Percentiles rank a stretch among this genome's conserved stretches.
phyloP scores from a whole-genome alignment of 2,888 invertebrate species.

The Plemyria rubiginata region DNA sequence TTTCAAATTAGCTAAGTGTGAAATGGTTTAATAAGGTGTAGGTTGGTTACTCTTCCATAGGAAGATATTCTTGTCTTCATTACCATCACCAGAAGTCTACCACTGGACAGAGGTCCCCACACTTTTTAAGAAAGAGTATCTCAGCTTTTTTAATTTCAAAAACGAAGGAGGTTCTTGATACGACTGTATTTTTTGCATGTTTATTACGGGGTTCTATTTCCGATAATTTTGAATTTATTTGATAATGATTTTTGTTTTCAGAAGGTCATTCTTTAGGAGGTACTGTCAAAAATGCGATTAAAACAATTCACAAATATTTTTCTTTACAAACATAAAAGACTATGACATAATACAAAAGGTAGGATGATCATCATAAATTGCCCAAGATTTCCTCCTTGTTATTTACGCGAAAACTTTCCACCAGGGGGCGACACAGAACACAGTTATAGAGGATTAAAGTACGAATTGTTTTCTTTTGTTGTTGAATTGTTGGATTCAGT shows the following conservation, averaged over 20 bases:
- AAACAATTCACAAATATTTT: neutral
- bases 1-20: constrained; percentile 20
- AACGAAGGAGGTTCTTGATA: too few species aligned
- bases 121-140: too few species aligned
- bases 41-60: neutral
- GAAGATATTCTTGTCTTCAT: neutral
- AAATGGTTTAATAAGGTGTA: constrained; percentile 19
- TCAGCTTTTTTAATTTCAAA: too few species aligned
- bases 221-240: too few species aligned
- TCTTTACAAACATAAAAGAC: constrained; percentile 18
- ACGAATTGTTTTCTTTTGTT: constrained; percentile 45
- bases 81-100: too few species aligned
- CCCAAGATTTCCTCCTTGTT: constrained; percentile 37
- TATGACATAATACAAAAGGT: constrained; percentile 44
- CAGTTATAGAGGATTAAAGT: constrained; percentile 41
- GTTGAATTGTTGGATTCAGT: constrained; percentile 33
- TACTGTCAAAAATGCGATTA: neutral
- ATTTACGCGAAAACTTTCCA: constrained; percentile 39
- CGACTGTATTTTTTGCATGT: too few species aligned
- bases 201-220: too few species aligned
- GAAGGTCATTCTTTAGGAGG: too few species aligned
- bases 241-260: too few species aligned
- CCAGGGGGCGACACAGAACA: constrained; percentile 35
- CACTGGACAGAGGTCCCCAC: too few species aligned
- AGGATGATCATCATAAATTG: constrained; percentile 45